Evolutionary conservation across 2,797 vertebrate genomes (phyloP).

Genomic region (Antrozous pallidus): DNA sequence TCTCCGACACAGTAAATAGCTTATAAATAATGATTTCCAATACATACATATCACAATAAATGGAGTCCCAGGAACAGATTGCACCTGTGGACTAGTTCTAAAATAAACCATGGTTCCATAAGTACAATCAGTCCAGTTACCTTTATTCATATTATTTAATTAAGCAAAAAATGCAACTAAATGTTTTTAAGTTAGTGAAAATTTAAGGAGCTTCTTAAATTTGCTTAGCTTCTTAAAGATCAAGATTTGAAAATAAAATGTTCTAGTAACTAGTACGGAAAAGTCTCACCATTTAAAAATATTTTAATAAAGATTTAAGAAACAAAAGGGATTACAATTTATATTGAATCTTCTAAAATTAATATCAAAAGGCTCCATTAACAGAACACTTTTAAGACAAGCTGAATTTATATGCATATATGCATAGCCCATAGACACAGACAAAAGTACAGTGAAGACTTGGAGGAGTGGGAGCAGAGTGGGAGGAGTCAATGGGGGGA

Average conservation of each 20-base stretch:
- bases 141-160: not conserved
- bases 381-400: not conserved
- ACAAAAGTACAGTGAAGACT: too few species aligned
- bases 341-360: not conserved
- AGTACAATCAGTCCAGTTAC: not conserved
- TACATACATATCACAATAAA: not conserved
- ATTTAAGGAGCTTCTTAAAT: not conserved
- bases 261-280: not conserved
- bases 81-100: not conserved
- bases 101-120: not conserved
- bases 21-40: not conserved
- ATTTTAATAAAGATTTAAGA: not conserved
- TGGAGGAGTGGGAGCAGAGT: too few species aligned
- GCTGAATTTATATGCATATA: not conserved
- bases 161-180: not conserved
- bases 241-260: not conserved
- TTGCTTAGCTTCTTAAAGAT: not conserved
- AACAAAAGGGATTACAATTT: not conserved
- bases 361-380: not conserved
- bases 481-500: too few species aligned
- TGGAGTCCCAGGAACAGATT: not conserved
- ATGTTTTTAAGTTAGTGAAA: not conserved
- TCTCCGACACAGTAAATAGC: not conserved
- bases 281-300: not conserved
- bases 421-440: too few species aligned